Conservation (phyloP, 1,140 invertebrate genomes). For the Panagrolaimus sp. region DNA sequence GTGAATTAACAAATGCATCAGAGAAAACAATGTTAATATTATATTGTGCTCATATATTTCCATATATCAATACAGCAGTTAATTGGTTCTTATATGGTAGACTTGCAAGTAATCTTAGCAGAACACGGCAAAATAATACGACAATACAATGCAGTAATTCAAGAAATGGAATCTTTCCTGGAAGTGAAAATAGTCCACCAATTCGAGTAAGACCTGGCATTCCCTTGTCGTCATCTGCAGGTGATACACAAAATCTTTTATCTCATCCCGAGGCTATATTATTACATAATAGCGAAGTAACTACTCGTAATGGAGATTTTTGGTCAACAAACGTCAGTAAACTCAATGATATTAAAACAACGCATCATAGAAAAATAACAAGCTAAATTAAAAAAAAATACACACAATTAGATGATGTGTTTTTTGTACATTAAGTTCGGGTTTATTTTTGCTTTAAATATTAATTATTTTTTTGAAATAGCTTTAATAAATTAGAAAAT, state of each 20-base stretch:
- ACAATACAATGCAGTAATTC: background rate
- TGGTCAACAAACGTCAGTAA: background rate
- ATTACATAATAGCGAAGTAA: background rate
- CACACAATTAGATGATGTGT: no score
- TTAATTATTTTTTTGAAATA: no score
- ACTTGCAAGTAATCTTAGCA: conserved; percentile 5
- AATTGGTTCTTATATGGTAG: conserved; percentile 17
- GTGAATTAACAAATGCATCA: background rate
- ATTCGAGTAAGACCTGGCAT: background rate
- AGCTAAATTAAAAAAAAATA: no score
- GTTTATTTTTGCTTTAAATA: no score
- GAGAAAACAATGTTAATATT: conserved; percentile 9
- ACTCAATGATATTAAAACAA: no score
- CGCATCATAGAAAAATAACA: no score
- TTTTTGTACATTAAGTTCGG: no score
- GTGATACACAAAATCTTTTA: background rate
- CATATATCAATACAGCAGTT: conserved; percentile 11
- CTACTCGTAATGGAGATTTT: background rate
- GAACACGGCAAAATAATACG: background rate
- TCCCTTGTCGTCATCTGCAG: background rate
- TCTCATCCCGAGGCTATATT: background rate
- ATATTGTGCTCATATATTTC: conserved; percentile 13
- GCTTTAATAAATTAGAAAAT: no score
- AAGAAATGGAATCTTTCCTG: background rate
- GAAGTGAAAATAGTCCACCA: background rate